A percentile compares a stretch with the other conserved stretches of the same genome.
Conservation (phyloP, 2,888 invertebrate genomes). For the Masnerella sp. region DNA sequence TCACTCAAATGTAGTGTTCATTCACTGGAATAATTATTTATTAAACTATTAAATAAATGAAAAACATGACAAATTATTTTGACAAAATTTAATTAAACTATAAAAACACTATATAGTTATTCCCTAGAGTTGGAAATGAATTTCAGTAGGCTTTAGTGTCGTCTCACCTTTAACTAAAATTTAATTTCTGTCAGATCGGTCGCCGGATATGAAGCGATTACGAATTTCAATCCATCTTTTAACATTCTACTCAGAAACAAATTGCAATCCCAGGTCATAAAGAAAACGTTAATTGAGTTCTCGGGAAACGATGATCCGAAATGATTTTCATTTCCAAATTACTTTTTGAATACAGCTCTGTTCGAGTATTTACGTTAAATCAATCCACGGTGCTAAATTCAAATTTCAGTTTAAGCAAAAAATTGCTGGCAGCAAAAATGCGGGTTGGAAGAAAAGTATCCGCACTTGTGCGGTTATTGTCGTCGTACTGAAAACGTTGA, state of each 20-base stretch:
- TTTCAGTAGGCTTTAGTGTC: conserved; percentile 6
- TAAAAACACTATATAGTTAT: background rate
- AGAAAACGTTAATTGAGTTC: no score
- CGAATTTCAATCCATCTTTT: conserved; percentile 3
- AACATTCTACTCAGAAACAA: background rate
- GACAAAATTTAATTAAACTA: background rate
- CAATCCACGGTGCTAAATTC: background rate
- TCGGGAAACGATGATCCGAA: no score
- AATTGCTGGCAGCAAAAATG: background rate
- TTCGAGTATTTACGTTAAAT: no score
- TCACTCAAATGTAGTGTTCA: no score
- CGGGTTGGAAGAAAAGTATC: background rate
- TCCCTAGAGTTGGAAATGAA: conserved; percentile 1
- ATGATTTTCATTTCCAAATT: no score
- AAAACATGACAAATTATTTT: no score
- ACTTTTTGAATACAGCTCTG: no score
- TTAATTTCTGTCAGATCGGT: conserved; percentile 12
- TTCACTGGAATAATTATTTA: no score
- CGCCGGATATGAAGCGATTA: conserved; percentile 8
- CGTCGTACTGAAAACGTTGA: conserved; percentile 17
- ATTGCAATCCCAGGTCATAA: background rate
- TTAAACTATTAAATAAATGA: no score
- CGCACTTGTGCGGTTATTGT: conserved; percentile 16
- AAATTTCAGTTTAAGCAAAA: background rate
- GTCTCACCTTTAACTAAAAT: conserved; percentile 4